Evolutionary conservation across 2,797 vertebrate genomes (phyloP).

Genomic region (Psittacula derbiana): DNA sequence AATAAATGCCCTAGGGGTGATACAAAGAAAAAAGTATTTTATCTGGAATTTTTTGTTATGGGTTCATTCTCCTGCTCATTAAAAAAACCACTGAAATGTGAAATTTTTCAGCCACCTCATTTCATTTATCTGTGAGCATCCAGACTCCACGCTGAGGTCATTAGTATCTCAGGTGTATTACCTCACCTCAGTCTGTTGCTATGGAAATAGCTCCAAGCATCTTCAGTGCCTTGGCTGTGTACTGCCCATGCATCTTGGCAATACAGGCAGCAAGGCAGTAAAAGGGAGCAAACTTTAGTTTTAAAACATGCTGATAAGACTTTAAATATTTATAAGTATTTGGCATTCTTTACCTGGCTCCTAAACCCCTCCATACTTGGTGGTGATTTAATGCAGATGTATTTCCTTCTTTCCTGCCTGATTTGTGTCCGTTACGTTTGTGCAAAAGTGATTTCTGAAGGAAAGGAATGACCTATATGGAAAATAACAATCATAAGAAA

Average conservation of each 20-base stretch:
- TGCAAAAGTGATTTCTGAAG: neutral
- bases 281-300: neutral
- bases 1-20: neutral
- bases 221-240: neutral
- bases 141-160: conserved; percentile 3
- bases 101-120: neutral
- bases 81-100: neutral
- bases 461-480: neutral
- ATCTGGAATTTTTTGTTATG: neutral
- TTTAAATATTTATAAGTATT: neutral
- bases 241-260: neutral
- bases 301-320: neutral
- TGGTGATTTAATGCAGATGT: rapidly evolving
- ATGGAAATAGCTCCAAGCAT: conserved; percentile 53
- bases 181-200: conserved; percentile 45
- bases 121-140: conserved; percentile 17
- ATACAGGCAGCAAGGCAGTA: neutral
- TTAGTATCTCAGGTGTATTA: conserved; percentile 53
- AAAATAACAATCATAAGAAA: neutral
- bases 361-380: neutral
- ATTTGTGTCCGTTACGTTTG: neutral
- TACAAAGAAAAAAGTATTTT: neutral
- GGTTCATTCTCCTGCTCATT: neutral
- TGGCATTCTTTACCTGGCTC: neutral
- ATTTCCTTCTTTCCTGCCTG: neutral